phyloP scores from a whole-genome alignment of 2,797 vertebrate species.

The Corythornis leucogaster region DNA sequence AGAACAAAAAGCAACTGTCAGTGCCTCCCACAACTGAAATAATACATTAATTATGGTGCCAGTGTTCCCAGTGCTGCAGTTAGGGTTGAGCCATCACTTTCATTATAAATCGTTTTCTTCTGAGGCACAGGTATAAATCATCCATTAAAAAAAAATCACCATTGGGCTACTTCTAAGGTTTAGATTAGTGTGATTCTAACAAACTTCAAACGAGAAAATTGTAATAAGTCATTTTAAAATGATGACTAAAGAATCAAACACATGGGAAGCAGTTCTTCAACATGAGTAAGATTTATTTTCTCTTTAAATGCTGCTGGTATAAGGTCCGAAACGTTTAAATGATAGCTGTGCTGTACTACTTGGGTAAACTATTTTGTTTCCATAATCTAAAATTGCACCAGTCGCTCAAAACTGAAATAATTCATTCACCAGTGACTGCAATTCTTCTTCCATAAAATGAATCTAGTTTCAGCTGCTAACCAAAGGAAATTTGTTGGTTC shows the following conservation, averaged over 20 bases:
- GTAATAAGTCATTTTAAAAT: conserved; percentile 35
- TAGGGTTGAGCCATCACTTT: conserved; percentile 47
- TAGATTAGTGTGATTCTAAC: conserved; percentile 13
- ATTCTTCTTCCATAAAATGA: not conserved
- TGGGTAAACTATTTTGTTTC: conserved; percentile 9
- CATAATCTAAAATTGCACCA: not conserved
- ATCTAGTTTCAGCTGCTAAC: not conserved
- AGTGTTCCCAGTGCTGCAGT: conserved; percentile 23
- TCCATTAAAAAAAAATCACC: conserved; percentile 4
- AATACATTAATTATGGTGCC: conserved; percentile 51
- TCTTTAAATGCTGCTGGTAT: not conserved
- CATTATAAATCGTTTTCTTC: conserved; percentile 44
- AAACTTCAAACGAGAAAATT: conserved; percentile 5
- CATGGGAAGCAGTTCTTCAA: not conserved
- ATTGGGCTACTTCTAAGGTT: not conserved
- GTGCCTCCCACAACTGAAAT: conserved; percentile 48
- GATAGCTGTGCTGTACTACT: not conserved
- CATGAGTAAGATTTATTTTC: conserved; percentile 31
- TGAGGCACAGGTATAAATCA: not conserved
- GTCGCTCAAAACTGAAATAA: not conserved
- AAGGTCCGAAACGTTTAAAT: not conserved
- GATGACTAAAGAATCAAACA: not conserved
- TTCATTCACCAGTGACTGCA: not conserved
- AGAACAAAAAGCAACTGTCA: conserved; percentile 49
- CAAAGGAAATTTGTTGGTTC: not conserved